Conservation (phyloP, 2,113 vertebrate species). For the Alligator sinensis region DNA sequence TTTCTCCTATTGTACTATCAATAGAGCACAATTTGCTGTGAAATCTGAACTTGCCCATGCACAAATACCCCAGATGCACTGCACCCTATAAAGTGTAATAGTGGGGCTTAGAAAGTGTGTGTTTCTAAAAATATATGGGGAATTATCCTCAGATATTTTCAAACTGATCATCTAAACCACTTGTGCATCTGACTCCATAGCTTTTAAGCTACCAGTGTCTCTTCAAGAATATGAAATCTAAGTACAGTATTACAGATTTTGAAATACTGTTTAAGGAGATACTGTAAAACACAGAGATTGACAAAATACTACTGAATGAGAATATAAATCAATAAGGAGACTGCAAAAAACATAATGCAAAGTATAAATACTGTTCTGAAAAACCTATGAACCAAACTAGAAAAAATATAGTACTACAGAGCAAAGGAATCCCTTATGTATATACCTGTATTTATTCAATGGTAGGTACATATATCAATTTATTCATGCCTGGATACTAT, state of each 20-base stretch:
- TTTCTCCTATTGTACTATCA: not conserved
- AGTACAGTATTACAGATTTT: not conserved
- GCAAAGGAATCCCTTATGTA: not conserved
- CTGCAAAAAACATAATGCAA: not conserved
- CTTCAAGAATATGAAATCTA: constrained; percentile 11
- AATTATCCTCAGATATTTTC: not conserved
- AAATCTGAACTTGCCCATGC: not conserved
- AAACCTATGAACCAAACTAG: not conserved
- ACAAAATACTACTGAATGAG: not conserved
- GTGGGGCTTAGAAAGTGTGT: not conserved
- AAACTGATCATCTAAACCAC: not conserved
- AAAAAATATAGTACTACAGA: not conserved
- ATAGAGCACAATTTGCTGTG: not conserved
- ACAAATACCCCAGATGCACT: not conserved
- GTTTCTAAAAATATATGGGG: not conserved
- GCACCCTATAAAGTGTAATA: not conserved
- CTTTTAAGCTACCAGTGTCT: not conserved
- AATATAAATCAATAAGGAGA: not conserved
- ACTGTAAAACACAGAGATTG: not conserved
- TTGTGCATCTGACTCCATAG: not conserved
- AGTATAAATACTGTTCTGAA: not conserved
- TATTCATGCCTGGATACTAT: not conserved
- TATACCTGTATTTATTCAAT: not conserved
- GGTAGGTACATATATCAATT: not conserved
- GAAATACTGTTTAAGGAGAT: not conserved